Evolutionary conservation across 2,113 vertebrate species (phyloP), one percentile per base, ranked within the genome.

Genomic region (Myotis brandtii): DNA sequence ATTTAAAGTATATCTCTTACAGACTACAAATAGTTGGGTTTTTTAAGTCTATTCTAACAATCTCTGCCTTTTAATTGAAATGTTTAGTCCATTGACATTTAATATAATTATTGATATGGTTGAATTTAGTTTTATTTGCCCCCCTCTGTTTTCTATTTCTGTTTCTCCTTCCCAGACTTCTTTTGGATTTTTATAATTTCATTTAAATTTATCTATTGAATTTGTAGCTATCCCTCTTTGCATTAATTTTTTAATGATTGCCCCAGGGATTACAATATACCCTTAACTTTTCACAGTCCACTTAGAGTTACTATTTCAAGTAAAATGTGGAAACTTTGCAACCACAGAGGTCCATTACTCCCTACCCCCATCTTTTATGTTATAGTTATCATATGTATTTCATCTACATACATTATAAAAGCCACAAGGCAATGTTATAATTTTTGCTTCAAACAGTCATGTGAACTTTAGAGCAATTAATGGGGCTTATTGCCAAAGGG

Each of bases 31-130:
- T 93, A 95, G 86, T 91, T 97, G 88, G 43, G 46, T n/a, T 69
- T 93, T 93, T 81, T 18, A 62, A 85, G 93, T 88, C 88, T 95
- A 48, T 88, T 94, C 79, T 94, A 67, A 97, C 86, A 95, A 97
- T 97, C 97, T 97, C 91, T 97, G 94, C 75, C 94, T 96, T 97
- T 96, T 97, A 97, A 97, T 96, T 96, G 82, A 72, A 97, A 97
- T 96, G 91, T 97, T 97, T 97, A 95, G 95, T 83, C 86, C 91
- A 96, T 97, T 97, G 95, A 96, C 89, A 96, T 97, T 97, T 97
- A 97, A 97, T 97, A 95, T 95, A 97, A 97, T 97, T 97, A 97
- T 96, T 94, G 93, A 95, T 96, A 93, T 91, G 83, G 94, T 93
- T 96, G 80, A 86, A 94, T 97, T 97, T 96, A 94, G 69, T 89